phyloP scores from a whole-genome alignment of 2,797 vertebrate genomes.

The Rhinogobio ventralis region DNA sequence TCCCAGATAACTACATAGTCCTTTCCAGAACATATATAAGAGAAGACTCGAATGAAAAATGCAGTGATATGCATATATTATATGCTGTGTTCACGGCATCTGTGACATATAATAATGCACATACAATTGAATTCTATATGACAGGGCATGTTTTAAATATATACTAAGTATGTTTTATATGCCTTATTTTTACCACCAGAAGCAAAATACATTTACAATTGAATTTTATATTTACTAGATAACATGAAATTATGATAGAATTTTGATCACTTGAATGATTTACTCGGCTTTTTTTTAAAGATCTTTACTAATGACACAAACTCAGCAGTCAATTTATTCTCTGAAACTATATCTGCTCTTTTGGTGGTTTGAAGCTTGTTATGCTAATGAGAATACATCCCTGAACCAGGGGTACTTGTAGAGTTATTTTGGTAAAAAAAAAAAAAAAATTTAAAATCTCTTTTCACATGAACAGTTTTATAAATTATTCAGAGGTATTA shows the following conservation, averaged over 20 bases:
- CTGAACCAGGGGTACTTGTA: neutral
- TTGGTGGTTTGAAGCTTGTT: neutral
- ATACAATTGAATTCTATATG: neutral
- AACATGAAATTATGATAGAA: neutral
- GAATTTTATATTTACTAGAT: neutral
- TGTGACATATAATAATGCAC: neutral
- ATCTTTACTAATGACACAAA: neutral
- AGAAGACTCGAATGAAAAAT: constrained; percentile 13
- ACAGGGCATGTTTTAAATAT: neutral
- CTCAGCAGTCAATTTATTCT: constrained; percentile 9
- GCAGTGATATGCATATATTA: constrained; percentile 17
- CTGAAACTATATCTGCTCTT: neutral
- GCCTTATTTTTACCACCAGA: neutral
- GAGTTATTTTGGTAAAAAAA: constrained; percentile 17
- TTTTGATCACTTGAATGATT: neutral
- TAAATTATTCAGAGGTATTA: constrained; percentile 71
- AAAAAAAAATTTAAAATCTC: constrained; percentile 30
- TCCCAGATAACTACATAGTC: constrained; percentile 32
- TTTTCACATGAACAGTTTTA: constrained; percentile 59
- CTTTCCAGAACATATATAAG: constrained; percentile 12
- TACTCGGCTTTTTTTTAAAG: neutral
- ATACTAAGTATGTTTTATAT: neutral
- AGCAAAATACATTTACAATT: neutral
- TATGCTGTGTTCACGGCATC: neutral
- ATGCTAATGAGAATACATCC: constrained; percentile 22